Base-by-base conservation (phyloP, 2,888 invertebrate species). In the Aphodius granarius region DNA sequence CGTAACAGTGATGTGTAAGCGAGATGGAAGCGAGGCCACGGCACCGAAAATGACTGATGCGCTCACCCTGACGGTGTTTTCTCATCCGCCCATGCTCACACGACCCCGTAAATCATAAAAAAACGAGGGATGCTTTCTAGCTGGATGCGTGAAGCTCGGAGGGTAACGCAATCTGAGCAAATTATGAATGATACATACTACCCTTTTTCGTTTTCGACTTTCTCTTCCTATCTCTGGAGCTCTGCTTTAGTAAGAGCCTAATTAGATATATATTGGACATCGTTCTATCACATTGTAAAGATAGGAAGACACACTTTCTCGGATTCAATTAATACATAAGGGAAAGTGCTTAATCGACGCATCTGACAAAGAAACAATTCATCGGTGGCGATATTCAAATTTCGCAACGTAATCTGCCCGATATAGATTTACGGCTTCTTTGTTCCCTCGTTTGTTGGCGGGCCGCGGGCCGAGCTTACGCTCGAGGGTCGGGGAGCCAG, bases 381-480 rank as follows among this genome's bases (percentile, higher is more conserved):
- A 80, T 79, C 79, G 75, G 43, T 75, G 63, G 64, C 81, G 81
- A 81, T 81, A 81, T 81, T 81, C 81, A 80, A 81, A 81, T 79
- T 81, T 78, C 79, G 80, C 80, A 78, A 76, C 77, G 81, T 81
- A 81, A 81, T 81, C 81, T 80, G 79, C 79, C 77, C 74, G 79
- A 77, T 80, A 80, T 79, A 79, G 80, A 81, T 80, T 80, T 81
- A 81, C 79, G 80, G 78, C 80, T 80, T 81, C 80, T 80, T 81
- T 81, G 80, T 81, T 78, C 79, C 73, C 78, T 80, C 78, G 78
- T 81, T 81, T 80, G 80, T 78, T 79, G 79, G 80, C 9, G 43
- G 43, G 0, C 43, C 43, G 43, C 43, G 43, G 43, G 43, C 13
- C 43, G 43, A 13, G 43, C 43, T 43, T 43, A 43, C 43, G 13